Conservation (phyloP, 2,113 vertebrate genomes). For the Lophura nycthemera region DNA sequence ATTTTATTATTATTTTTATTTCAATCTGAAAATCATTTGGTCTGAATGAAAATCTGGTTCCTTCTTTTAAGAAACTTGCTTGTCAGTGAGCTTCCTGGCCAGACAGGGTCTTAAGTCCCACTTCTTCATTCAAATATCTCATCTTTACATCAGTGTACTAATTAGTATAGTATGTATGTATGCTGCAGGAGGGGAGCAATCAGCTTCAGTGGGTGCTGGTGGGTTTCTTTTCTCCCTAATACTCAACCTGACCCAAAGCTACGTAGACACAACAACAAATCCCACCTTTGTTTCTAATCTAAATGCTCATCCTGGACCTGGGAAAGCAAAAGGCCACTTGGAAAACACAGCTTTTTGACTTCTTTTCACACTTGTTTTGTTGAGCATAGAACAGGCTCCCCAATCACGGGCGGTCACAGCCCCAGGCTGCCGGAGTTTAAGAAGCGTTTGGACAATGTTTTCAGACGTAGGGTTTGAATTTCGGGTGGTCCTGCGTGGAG, state of each 20-base stretch:
- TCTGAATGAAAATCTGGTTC: conserved; percentile 32
- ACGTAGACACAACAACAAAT: accelerated
- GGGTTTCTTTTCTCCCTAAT: not conserved
- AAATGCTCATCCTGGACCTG: accelerated
- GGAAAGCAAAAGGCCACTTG: accelerated
- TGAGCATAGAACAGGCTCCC: not conserved
- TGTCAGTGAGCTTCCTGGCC: not conserved
- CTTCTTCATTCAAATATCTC: not conserved
- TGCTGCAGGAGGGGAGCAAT: not conserved
- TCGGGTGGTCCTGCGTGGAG: not conserved
- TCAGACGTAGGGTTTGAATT: not conserved
- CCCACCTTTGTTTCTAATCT: not conserved
- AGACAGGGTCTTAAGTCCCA: not conserved
- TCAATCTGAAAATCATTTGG: conserved; percentile 40
- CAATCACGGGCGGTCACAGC: not conserved
- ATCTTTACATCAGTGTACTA: not conserved
- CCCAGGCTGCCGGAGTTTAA: not conserved
- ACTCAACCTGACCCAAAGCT: too few relatives aligned
- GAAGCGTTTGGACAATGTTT: not conserved
- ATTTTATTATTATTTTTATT: not conserved
- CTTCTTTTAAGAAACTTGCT: not conserved
- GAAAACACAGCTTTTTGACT: not conserved
- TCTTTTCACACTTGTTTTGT: not conserved
- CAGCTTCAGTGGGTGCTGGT: accelerated
- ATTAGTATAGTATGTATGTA: too few relatives aligned